These are phyloP conservation scores for Sogatella furcifera DNA, from an alignment of 1,140 invertebrate genomes.

Conservation along the genomic window DNA sequence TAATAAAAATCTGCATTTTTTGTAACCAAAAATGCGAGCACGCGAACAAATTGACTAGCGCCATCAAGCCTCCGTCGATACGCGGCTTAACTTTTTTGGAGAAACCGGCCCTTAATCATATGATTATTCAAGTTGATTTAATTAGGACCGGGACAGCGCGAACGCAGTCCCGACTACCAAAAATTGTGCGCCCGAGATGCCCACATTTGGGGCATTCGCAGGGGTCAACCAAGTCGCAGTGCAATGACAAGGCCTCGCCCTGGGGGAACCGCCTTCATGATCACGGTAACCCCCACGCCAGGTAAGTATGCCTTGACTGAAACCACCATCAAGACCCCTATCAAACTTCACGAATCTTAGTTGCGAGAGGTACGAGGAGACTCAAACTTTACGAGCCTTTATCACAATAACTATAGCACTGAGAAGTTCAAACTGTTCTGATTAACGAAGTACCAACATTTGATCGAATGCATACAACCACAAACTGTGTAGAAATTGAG, in stretches of 20 bases:
- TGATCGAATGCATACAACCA: no score
- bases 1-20: no score
- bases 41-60: no score
- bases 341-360: background rate
- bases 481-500: no score
- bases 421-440: background rate
- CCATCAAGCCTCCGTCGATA: no score
- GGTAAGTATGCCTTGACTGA: conserved; percentile 37
- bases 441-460: no score
- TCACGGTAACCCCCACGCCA: conserved; percentile 50
- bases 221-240: conserved; percentile 47
- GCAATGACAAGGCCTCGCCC: conserved; percentile 52
- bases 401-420: background rate
- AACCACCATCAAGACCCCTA: no score
- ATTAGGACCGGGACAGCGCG: conserved; percentile 39
- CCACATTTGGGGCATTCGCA: conserved; percentile 48
- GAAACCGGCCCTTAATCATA: no score
- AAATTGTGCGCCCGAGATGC: conserved; percentile 50
- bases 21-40: no score
- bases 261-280: conserved; percentile 52
- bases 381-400: background rate
- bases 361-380: background rate
- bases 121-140: no score
- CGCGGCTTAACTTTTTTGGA: no score
- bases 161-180: conserved; percentile 49